Evolutionary conservation across 2,113 vertebrate genomes (phyloP).

Genomic region (Seriola aureovittata): DNA sequence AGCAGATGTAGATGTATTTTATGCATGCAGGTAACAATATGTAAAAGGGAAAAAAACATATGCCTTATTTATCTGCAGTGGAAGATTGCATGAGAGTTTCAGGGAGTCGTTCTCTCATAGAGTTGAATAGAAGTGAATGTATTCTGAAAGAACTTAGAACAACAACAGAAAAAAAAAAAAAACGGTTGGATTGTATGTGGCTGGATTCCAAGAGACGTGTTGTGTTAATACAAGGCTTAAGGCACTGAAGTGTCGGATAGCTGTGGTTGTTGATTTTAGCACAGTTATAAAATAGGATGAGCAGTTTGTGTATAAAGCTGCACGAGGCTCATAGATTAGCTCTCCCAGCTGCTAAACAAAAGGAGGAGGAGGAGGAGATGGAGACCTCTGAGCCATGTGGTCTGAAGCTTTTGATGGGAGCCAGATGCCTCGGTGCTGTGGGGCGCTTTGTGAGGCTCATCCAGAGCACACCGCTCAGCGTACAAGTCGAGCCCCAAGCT

Average conservation of each 20-base stretch:
- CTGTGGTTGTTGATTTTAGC: conserved; percentile 32
- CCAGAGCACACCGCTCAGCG: conserved; percentile 39
- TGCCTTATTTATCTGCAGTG: conserved; percentile 69
- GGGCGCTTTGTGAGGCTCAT: conserved; percentile 27
- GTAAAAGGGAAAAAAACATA: conserved; percentile 74
- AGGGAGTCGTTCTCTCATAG: conserved; percentile 47
- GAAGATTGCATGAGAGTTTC: conserved; percentile 49
- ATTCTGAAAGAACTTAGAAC: conserved; percentile 38
- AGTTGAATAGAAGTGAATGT: conserved; percentile 44
- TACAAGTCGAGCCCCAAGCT: conserved; percentile 60
- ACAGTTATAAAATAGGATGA: conserved; percentile 37
- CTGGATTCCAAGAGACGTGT: conserved; percentile 30
- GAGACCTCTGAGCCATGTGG: conserved; percentile 54
- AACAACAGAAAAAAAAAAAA: neutral
- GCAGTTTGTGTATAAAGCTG: conserved; percentile 54
- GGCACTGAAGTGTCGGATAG: conserved; percentile 32
- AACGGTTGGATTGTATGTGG: conserved; percentile 33
- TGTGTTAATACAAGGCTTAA: conserved; percentile 33
- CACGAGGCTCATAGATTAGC: conserved; percentile 41
- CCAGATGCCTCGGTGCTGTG: conserved; percentile 67
- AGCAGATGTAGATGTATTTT: conserved; percentile 46
- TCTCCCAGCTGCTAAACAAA: conserved; percentile 58
- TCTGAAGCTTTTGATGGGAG: conserved; percentile 50
- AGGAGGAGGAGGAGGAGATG: conserved; percentile 40
- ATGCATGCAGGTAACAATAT: conserved; percentile 69